A percentile compares a stretch with the other conserved stretches of the same genome.
These are phyloP conservation scores for Ginglymostoma cirratum DNA, from an alignment of 2,113 vertebrate species.

Conservation along the genomic window DNA sequence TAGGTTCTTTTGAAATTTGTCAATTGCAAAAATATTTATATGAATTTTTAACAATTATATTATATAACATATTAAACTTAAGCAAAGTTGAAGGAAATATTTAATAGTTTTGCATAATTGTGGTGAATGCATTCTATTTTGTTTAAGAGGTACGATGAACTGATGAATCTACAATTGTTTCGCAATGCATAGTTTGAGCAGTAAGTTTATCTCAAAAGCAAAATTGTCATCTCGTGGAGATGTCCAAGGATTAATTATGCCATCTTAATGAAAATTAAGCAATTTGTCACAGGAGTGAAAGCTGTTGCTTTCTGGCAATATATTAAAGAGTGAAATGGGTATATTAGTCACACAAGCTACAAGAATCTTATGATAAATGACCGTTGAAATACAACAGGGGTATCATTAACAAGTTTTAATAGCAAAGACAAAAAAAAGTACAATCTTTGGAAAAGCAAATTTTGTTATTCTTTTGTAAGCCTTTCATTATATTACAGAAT, in stretches of 20 bases:
- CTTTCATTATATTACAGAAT: neutral
- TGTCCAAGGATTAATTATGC: slow-evolving; percentile 45
- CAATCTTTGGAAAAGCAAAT: neutral
- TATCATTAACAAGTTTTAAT: neutral
- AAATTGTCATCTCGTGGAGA: neutral
- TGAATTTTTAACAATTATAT: neutral
- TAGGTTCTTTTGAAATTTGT: neutral
- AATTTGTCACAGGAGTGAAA: slow-evolving; percentile 44
- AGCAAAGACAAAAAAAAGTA: neutral
- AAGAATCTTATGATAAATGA: slow-evolving; percentile 40
- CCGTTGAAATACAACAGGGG: slow-evolving; percentile 34
- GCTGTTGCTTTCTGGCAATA: slow-evolving; percentile 43
- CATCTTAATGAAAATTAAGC: slow-evolving; percentile 48
- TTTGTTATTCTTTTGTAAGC: neutral
- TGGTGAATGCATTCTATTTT: slow-evolving; percentile 2
- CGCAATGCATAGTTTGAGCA: neutral
- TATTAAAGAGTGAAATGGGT: slow-evolving; percentile 43
- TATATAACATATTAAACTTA: neutral
- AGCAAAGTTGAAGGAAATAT: neutral
- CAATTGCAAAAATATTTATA: neutral
- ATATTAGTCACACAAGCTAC: slow-evolving; percentile 42
- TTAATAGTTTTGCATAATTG: neutral
- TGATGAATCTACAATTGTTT: neutral
- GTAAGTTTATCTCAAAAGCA: neutral
- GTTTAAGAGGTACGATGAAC: slow-evolving; percentile 4